Percentiles rank a stretch among this genome's conserved stretches.
These are phyloP conservation scores for Microplitis manilae DNA, from an alignment of 2,888 invertebrate genomes.

Conservation along the genomic window DNA sequence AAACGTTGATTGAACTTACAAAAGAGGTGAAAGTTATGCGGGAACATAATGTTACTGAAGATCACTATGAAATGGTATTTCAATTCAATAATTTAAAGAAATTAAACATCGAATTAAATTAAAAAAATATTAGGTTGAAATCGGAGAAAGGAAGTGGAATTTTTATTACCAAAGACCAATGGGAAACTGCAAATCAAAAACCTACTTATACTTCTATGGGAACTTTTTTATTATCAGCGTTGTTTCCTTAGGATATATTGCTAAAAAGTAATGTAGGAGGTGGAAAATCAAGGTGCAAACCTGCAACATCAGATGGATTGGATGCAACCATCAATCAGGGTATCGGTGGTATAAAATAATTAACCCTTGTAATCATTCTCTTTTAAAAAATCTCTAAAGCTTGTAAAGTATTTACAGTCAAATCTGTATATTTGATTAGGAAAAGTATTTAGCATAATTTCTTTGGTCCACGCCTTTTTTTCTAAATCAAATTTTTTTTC, in stretches of 20 bases:
- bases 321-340: background rate
- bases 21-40: too few species aligned
- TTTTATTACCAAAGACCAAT: background rate
- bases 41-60: too few species aligned
- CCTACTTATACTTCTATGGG: background rate
- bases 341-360: background rate
- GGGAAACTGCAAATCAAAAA: background rate
- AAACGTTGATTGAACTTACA: too few species aligned
- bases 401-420: too few species aligned
- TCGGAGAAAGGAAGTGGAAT: constrained; percentile 1
- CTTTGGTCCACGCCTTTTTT: too few species aligned
- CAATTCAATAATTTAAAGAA: background rate
- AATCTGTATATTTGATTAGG: too few species aligned
- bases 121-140: background rate
- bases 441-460: background rate
- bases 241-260: background rate
- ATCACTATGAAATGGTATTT: too few species aligned
- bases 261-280: background rate
- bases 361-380: too few species aligned
- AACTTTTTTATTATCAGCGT: background rate
- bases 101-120: background rate
- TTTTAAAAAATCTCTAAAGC: too few species aligned
- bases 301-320: background rate
- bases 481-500: background rate
- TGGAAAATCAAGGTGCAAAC: background rate